Evolutionary conservation across 1,140 invertebrate genomes (phyloP), one percentile per base, ranked within the genome.

Genomic region (Caenorhabditis brenneri): DNA sequence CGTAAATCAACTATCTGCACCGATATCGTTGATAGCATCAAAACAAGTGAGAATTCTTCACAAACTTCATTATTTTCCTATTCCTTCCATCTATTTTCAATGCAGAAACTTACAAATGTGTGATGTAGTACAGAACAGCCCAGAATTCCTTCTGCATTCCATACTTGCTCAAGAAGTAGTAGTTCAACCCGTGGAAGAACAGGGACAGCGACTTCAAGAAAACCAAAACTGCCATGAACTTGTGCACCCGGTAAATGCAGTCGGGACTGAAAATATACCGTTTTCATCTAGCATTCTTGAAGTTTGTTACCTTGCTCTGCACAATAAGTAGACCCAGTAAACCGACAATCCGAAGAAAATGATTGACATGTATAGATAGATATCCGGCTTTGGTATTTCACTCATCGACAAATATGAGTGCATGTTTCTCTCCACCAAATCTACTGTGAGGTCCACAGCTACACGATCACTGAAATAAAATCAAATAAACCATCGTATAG

Each of bases 61-160:
- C n/a, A n/a, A n/a, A n/a, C n/a, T n/a, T n/a, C n/a, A n/a, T n/a
- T n/a, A n/a, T n/a, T n/a, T n/a, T n/a, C n/a, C n/a, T n/a, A 31
- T 42, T 19, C 0, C 1, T 16, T 2, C 22, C 69, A 6, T 48
- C n/a, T 27, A 7, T 22, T 24, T 15, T 7, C 1, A 29, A 55
- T 27, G 7, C 6, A 5, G 7, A 81, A 85, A 93, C 93, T 93
- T 92, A 95, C 93, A 99, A 93, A 93, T 99, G 97, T 19, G 96
- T 96, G 58, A 98, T 95, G 87, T 99, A 99, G 91, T 95, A 99
- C 0, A 99, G 91, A 87, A 99, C 95, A 15, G 97, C 97, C 97
- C 97, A 99, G 4, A 96, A 95, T 69, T 97, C 96, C 29, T 97
- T 94, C 90, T 98, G 96, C 87, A 95, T 94, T 16, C 97, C 97